Evolutionary conservation across 2,888 invertebrate species (phyloP), one percentile per base, ranked within the genome.

Genomic region (Apodemia zela): DNA sequence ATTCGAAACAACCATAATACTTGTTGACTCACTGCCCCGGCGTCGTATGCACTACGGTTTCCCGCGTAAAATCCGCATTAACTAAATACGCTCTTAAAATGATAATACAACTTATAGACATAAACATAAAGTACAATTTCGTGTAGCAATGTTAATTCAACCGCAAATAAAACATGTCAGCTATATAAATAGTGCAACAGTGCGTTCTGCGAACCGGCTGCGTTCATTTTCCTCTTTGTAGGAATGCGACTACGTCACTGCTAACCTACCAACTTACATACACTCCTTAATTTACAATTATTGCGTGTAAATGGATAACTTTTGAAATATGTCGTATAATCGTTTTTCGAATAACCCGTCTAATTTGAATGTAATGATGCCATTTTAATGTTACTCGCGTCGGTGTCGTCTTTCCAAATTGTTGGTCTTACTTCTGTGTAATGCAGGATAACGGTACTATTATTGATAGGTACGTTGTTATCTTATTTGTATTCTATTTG

Each of bases 161-260:
- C 64, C 62, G 71, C 68, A 71, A 69, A 73, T 69, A 69, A 45
- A 54, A 63, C 64, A 74, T 75, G 78, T 73, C 69, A 69, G 69
- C 72, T 75, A 72, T 85, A 87, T 88, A 84, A 84, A 88, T 88
- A 89, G 84, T 85, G 87, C 84, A 85, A 78, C 79, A 80, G 79
- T 80, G 78, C 77, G 82, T 86, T 88, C 87, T 68, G 75, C 80
- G 89, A 89, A 89, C 75, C 75, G 79, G 73, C 76, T 77, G 75
- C 81, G 80, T 82, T 76, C 81, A 75, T 89, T 89, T 90, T 89
- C 89, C 89, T 89, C 84, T 73, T 84, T 75, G 71, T 75, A 78
- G 88, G 89, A 87, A 90, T 90, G 88, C 76, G 79, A 72, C 72
- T 69, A 88, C 87, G 88, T 89, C 87, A 88, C 71, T 73, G 68